Percentiles rank a stretch among this genome's conserved stretches.
Evolutionary conservation across 2,888 invertebrate genomes (phyloP).

Genomic region (Galerucella nymphaeae): DNA sequence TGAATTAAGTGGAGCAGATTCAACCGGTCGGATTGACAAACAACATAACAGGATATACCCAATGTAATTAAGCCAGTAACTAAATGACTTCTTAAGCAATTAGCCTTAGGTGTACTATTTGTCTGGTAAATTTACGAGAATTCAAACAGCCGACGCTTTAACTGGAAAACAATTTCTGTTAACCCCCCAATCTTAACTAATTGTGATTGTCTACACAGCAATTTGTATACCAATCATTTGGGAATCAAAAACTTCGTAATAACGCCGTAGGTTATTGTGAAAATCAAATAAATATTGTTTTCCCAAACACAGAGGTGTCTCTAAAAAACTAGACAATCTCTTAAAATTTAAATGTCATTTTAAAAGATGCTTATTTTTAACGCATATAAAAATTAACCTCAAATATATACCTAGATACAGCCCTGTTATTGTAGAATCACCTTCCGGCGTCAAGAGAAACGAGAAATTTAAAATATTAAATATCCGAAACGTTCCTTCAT

Average conservation of each 20-base stretch:
- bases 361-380: too few species aligned
- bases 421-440: conserved; percentile 27
- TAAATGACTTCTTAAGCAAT: conserved; percentile 63
- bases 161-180: conserved; percentile 35
- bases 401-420: too few species aligned
- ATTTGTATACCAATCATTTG: conserved; percentile 18
- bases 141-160: conserved; percentile 27
- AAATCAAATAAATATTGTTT: background rate
- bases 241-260: conserved; percentile 6
- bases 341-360: too few species aligned
- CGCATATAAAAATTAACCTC: too few species aligned
- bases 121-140: conserved; percentile 50
- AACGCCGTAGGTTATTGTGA: background rate
- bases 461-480: conserved; percentile 47
- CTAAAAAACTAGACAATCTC: too few species aligned
- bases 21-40: conserved; percentile 11
- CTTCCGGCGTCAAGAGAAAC: conserved; percentile 41
- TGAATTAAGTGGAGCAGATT: conserved; percentile 12
- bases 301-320: too few species aligned
- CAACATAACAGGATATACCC: conserved; percentile 44
- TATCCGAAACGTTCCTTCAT: conserved; percentile 45
- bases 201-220: conserved; percentile 25
- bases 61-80: conserved; percentile 61
- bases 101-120: conserved; percentile 61
- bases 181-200: conserved; percentile 28